Conservation (phyloP, 2,797 vertebrate genomes). For the Gadopsis bispinosus region DNA sequence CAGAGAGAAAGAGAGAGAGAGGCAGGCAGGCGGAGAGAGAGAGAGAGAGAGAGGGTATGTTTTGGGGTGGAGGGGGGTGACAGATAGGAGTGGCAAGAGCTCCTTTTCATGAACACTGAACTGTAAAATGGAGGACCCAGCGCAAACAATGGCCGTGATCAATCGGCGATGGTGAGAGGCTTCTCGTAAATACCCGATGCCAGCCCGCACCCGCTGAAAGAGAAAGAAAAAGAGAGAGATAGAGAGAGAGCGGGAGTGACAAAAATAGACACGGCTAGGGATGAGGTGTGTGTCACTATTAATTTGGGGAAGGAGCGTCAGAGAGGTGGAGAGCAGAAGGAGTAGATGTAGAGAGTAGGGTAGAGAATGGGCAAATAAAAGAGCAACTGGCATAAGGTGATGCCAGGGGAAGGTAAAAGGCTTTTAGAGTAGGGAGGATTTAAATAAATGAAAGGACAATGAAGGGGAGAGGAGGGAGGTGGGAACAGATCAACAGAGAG, state of each 20-base stretch:
- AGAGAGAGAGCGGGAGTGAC: slow-evolving; percentile 19
- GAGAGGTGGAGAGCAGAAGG: slow-evolving; percentile 38
- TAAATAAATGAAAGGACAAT: slow-evolving; percentile 63
- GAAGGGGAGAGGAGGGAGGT: slow-evolving; percentile 15
- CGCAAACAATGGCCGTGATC: slow-evolving; percentile 78
- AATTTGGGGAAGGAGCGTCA: slow-evolving; percentile 45
- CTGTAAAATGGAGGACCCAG: slow-evolving; percentile 80
- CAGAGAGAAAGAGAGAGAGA: slow-evolving; percentile 34
- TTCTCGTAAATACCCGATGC: slow-evolving; percentile 68
- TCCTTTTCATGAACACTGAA: slow-evolving; percentile 82
- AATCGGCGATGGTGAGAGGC: slow-evolving; percentile 73
- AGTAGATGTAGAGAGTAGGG: slow-evolving; percentile 16
- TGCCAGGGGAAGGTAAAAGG: slow-evolving; percentile 39
- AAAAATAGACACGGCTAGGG: slow-evolving; percentile 34
- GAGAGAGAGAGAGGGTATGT: slow-evolving; percentile 37
- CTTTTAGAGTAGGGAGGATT: slow-evolving; percentile 44
- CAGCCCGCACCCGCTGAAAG: slow-evolving; percentile 36
- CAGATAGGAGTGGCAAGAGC: slow-evolving; percentile 66
- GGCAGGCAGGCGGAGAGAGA: slow-evolving; percentile 12
- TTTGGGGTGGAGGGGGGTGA: slow-evolving; percentile 54
- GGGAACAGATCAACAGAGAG: slow-evolving; percentile 15
- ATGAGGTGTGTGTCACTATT: slow-evolving; percentile 57
- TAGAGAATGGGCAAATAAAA: slow-evolving; percentile 33
- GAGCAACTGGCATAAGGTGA: slow-evolving; percentile 30
- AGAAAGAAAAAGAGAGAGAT: neutral